These are phyloP conservation scores for Orius insidiosus DNA, from an alignment of 1,140 invertebrate species.

Conservation along the genomic window DNA sequence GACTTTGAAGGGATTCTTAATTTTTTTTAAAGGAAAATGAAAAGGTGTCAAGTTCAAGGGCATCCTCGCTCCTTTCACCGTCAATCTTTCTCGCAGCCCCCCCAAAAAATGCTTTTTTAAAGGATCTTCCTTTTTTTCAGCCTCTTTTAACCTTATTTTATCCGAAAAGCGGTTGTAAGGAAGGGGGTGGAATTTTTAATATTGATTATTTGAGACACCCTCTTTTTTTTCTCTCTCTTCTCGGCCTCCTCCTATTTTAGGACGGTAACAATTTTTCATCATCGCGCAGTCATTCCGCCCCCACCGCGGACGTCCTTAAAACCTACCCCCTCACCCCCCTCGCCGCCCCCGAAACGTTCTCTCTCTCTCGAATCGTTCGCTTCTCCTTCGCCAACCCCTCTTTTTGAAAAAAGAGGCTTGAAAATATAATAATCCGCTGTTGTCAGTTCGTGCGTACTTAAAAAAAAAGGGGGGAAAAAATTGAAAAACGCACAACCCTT, in stretches of 20 bases:
- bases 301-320: not conserved
- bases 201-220: constrained; percentile 14
- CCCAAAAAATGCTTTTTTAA: too few relatives aligned
- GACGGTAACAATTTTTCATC: constrained; percentile 6
- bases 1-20: too few relatives aligned
- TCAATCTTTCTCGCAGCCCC: too few relatives aligned
- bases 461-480: too few relatives aligned
- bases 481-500: constrained; percentile 1
- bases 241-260: constrained; percentile 3
- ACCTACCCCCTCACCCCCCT: not conserved
- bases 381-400: not conserved
- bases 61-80: too few relatives aligned
- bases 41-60: too few relatives aligned
- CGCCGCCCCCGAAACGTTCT: not conserved
- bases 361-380: not conserved
- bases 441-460: constrained; percentile 13
- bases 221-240: not conserved
- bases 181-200: constrained; percentile 11
- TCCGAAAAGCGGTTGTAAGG: not conserved
- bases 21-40: too few relatives aligned
- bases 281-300: not conserved
- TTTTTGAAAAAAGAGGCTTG: not conserved
- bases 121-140: too few relatives aligned
- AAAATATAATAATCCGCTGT: constrained; percentile 16
- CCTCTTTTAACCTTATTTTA: too few relatives aligned